Percentiles rank a stretch among this genome's conserved stretches.
Conservation (phyloP, 2,797 vertebrate species). For the Synaphobranchus kaupii region DNA sequence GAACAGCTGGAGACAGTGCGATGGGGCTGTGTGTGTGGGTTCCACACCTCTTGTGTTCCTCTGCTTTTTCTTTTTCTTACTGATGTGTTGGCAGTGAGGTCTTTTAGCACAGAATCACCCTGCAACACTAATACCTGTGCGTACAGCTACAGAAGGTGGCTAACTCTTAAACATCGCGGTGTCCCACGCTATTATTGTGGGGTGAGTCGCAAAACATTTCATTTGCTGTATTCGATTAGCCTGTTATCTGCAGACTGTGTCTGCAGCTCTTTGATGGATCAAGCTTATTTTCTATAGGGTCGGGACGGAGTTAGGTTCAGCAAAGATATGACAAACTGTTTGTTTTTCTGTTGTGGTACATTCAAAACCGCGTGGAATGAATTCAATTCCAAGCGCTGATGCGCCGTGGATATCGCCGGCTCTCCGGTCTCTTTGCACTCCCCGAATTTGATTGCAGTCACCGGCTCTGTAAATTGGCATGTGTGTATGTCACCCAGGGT, state of each 20-base stretch:
- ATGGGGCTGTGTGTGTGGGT: neutral
- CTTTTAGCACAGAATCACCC: constrained; percentile 21
- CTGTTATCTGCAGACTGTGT: constrained; percentile 18
- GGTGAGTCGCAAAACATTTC: constrained; percentile 34
- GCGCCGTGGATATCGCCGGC: constrained; percentile 62
- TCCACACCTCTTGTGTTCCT: neutral
- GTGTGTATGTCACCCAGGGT: constrained; percentile 66
- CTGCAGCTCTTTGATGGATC: constrained; percentile 37
- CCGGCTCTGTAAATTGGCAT: constrained; percentile 75
- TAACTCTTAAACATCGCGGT: constrained; percentile 10
- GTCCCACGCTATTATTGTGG: neutral
- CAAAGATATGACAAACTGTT: constrained; percentile 51
- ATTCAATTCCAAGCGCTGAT: constrained; percentile 70
- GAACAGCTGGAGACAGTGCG: neutral
- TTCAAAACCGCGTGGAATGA: constrained; percentile 67
- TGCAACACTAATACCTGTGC: constrained; percentile 16
- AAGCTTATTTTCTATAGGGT: constrained; percentile 41
- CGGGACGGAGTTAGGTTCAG: constrained; percentile 30
- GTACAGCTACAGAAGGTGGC: constrained; percentile 15
- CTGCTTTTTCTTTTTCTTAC: neutral
- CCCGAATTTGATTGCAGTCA: constrained; percentile 69
- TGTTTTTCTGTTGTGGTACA: constrained; percentile 66
- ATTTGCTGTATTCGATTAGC: constrained; percentile 47
- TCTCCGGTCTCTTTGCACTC: constrained; percentile 70
- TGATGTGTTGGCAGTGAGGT: neutral